Conservation (phyloP, 2,797 vertebrate genomes). For the Pseudomugil gertrudae region DNA sequence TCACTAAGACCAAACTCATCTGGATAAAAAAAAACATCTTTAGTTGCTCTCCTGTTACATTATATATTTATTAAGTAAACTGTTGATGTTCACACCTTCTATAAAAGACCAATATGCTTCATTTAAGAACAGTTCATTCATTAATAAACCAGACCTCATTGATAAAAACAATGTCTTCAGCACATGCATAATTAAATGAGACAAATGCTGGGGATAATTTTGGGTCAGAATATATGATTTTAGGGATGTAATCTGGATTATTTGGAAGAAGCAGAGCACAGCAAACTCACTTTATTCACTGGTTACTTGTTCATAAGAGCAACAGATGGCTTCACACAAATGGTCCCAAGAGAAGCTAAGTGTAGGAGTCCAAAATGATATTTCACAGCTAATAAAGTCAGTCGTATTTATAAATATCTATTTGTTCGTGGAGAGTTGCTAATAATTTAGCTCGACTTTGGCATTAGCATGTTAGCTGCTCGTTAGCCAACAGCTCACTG, state of each 20-base stretch:
- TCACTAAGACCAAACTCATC: no score
- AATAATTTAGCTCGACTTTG: conserved; percentile 30
- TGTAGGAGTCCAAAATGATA: neutral
- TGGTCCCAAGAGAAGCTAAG: neutral
- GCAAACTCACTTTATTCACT: conserved; percentile 3
- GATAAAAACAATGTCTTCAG: conserved; percentile 9
- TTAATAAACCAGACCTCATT: conserved; percentile 20
- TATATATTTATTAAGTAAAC: neutral
- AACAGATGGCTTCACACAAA: conserved; percentile 41
- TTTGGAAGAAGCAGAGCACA: conserved; percentile 1
- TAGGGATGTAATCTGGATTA: neutral
- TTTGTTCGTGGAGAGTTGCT: neutral
- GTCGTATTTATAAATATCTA: neutral
- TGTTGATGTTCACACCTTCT: neutral
- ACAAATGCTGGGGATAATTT: conserved; percentile 12
- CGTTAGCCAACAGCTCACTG: conserved; percentile 51
- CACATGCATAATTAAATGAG: conserved; percentile 11
- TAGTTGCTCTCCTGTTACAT: neutral
- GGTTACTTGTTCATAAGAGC: conserved; percentile 17
- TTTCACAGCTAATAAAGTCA: neutral
- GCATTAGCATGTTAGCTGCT: conserved; percentile 47
- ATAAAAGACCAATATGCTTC: conserved; percentile 6
- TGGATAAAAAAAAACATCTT: neutral
- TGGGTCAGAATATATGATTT: conserved; percentile 18
- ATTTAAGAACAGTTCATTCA: conserved; percentile 20